These are phyloP conservation scores for Coelogynopora nodosa DNA, from an alignment of 2,888 invertebrate genomes.

Conservation along the genomic window DNA sequence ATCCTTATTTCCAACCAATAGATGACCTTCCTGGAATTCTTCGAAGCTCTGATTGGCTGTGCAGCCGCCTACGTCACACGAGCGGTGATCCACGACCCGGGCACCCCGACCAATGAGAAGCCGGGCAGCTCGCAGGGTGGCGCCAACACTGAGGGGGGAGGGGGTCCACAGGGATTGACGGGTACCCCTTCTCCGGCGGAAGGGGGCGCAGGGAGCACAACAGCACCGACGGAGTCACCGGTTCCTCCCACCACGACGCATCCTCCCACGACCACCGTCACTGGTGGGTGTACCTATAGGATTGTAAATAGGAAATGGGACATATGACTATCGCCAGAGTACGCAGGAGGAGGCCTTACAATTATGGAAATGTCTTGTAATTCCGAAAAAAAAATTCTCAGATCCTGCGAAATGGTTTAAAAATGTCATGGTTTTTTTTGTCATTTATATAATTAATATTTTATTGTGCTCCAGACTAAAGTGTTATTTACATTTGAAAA, in stretches of 20 bases:
- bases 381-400: too few species aligned
- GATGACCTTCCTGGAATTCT: slow-evolving; percentile 62
- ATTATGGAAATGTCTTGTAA: too few species aligned
- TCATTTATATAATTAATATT: too few species aligned
- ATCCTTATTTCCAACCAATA: slow-evolving; percentile 47
- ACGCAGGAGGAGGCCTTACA: too few species aligned
- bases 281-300: too few species aligned
- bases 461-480: too few species aligned
- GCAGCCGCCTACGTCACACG: slow-evolving; percentile 59
- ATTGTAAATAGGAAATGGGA: too few species aligned
- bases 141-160: background rate
- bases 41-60: slow-evolving; percentile 61
- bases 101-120: background rate
- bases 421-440: too few species aligned
- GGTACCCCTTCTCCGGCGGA: background rate
- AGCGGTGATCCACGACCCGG: slow-evolving; percentile 44
- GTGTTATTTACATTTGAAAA: too few species aligned
- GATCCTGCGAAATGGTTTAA: too few species aligned
- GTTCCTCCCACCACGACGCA: background rate
- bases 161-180: background rate
- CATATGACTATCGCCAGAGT: too few species aligned
- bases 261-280: too few species aligned
- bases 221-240: background rate
- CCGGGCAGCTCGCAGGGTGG: background rate
- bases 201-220: background rate